Base-by-base conservation (phyloP, 2,888 invertebrate genomes). In the Sarcophaga variegata region DNA sequence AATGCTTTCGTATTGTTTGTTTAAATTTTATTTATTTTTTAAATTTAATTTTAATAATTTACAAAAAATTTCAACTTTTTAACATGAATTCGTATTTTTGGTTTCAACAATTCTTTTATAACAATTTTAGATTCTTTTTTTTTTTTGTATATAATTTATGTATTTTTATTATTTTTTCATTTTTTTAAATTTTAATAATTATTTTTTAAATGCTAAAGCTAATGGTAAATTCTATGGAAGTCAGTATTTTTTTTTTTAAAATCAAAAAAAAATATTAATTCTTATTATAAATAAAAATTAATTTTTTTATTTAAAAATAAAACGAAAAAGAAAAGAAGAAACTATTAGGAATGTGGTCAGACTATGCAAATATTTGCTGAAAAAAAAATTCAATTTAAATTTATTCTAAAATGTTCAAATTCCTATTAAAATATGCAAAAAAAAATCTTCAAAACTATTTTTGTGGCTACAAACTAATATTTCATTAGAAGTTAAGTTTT, bases 141-240 rank as follows among this genome's bases (percentile, higher is more conserved):
- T 74, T 69, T 77, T 71, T 66, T 81, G 63, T 84, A 79, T 78
- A 82, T 85, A 81, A 80, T 25, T 85, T 45, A 78, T 20, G 71
- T 59, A 20, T 71, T 77, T 80, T 14, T 14, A 54, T 63, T 4
- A 45, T 17, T 67, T 77, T 59, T 47, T 49, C 12, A 49, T 49
- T 3, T 75, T 72, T 76, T 37, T 37, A 1, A 54, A 59, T 67
- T 82, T 80, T 76, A 67, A 14, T 64, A 66, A 72, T 69, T 78
- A 74, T 67, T 77, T 83, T 80, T 83, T 87, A 81, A 87, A 85
- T 85, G 81, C 86, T 88, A 89, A 87, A 89, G 83, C 87, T 87
- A 87, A 87, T 87, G 84, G 86, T 86, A 84, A 84, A 80, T 87
- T 82, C 79, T 87, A 89, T 88, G 89, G 88, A 89, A 88, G 89